Evolutionary conservation across 2,797 vertebrate species (phyloP).

Genomic region (Gymnoscopelus microlampas): DNA sequence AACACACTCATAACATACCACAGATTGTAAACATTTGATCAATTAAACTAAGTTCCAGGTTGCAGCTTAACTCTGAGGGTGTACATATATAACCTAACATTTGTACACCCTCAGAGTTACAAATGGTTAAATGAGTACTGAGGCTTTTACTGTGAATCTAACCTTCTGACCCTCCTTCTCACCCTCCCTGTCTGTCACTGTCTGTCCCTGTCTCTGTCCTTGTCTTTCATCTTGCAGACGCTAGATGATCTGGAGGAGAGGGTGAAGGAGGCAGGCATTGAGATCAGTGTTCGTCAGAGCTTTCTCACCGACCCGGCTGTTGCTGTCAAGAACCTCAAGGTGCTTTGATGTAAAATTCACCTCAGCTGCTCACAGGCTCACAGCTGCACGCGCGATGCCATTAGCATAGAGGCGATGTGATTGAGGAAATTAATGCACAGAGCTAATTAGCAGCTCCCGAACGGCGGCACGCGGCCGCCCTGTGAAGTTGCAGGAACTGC

Average conservation of each 20-base stretch:
- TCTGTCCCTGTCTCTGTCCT: slow-evolving; percentile 28
- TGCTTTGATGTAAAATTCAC: slow-evolving; percentile 81
- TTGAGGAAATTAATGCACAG: slow-evolving; percentile 75
- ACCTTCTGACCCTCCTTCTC: not conserved
- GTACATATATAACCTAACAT: no score
- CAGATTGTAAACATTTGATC: no score
- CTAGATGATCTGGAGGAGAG: slow-evolving; percentile 93
- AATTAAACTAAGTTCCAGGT: no score
- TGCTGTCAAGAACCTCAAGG: slow-evolving; percentile 96
- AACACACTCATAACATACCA: no score
- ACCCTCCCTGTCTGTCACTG: slow-evolving; percentile 17
- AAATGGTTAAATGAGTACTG: no score
- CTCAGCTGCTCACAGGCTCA: slow-evolving; percentile 63
- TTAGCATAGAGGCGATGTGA: slow-evolving; percentile 76
- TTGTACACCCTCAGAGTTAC: no score
- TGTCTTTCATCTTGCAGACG: slow-evolving; percentile 81
- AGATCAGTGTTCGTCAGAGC: slow-evolving; percentile 96
- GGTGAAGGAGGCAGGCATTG: slow-evolving; percentile 91
- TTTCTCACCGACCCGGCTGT: slow-evolving; percentile 95
- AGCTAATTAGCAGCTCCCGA: slow-evolving; percentile 70
- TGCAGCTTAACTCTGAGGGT: no score
- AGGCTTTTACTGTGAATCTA: no score
- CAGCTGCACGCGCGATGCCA: slow-evolving; percentile 60
- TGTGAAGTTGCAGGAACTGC: slow-evolving; percentile 52
- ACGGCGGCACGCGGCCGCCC: slow-evolving; percentile 43